Evolutionary conservation across 2,888 invertebrate genomes (phyloP).

Genomic region (Rutpela maculata): DNA sequence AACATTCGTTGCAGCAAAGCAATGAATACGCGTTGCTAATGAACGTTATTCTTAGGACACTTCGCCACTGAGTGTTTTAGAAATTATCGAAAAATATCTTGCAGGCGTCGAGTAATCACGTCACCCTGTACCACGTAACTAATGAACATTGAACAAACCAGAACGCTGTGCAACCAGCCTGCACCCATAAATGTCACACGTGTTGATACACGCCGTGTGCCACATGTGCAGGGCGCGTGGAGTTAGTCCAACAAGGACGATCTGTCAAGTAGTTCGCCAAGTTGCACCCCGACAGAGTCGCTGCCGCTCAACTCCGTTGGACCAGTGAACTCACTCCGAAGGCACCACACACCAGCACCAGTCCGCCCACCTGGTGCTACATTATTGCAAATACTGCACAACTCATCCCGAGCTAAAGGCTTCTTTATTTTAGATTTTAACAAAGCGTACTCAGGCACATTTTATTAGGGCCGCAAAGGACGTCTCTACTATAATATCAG

Average conservation of each 20-base stretch:
- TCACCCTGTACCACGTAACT: slow-evolving; percentile 31
- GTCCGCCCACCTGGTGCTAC: slow-evolving; percentile 52
- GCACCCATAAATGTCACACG: slow-evolving; percentile 64
- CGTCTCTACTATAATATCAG: too few species aligned
- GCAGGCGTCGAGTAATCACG: background rate
- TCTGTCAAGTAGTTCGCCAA: slow-evolving; percentile 54
- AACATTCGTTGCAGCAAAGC: slow-evolving; percentile 27
- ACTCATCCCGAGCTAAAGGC: slow-evolving; percentile 13
- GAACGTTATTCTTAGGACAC: background rate
- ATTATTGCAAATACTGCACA: slow-evolving; percentile 42
- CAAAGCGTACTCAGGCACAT: background rate
- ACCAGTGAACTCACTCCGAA: slow-evolving; percentile 36
- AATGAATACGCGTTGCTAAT: background rate
- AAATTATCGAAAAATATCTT: background rate
- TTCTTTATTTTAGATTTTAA: slow-evolving; percentile 21
- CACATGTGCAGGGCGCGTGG: slow-evolving; percentile 62
- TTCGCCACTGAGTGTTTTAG: background rate
- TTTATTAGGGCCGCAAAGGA: too few species aligned
- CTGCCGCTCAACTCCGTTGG: slow-evolving; percentile 33
- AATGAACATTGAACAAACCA: slow-evolving; percentile 36
- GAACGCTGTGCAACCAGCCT: slow-evolving; percentile 55
- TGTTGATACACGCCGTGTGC: slow-evolving; percentile 65
- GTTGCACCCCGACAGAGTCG: slow-evolving; percentile 42
- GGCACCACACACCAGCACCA: slow-evolving; percentile 46
- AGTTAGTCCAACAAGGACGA: slow-evolving; percentile 47